Base-by-base conservation (phyloP, 2,888 invertebrate genomes). In the Leucania comma region DNA sequence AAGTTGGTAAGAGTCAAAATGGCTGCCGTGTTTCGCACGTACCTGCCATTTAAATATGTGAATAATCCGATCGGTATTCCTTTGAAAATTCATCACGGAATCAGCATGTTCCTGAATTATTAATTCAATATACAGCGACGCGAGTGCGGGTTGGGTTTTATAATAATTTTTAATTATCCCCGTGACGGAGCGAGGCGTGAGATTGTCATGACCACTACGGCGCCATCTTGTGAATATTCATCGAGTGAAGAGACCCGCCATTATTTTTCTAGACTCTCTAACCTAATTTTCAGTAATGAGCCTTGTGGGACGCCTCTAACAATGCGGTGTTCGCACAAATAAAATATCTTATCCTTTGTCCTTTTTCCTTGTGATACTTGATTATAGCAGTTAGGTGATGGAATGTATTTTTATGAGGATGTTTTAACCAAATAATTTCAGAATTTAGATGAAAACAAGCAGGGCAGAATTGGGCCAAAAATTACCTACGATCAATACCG, bases 151-250 rank as follows among this genome's bases (percentile, higher is more conserved):
- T 82, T 77, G 83, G 86, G 87, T 85, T 88, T 90, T 86, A 88
- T 91, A 90, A 93, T 94, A 91, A 93, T 92, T 92, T 93, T 92
- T 93, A 93, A 93, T 93, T 91, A 92, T 88, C 76, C 88, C 88
- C 86, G 76, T 84, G 87, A 38, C 66, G 72, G 50, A 82, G 78
- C 78, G 78, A 72, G 65, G 83, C 76, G 73, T 75, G 71, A 60
- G 74, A 66, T 51, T 60, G 75, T 81, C 75, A 82, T 80, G 77
- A 83, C 85, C 76, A 72, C 75, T 68, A 81, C 76, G 86, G 76
- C 81, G 86, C 82, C 86, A 85, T 88, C 87, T 87, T 87, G 88
- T 91, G 92, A 93, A 93, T 93, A 93, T 94, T 94, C 92, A 92
- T 92, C 84, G 77, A 73, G 88, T 87, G 88, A 89, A 91, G 88